phyloP scores from a whole-genome alignment of 2,797 vertebrate genomes.

The Acipenser oxyrinchus region DNA sequence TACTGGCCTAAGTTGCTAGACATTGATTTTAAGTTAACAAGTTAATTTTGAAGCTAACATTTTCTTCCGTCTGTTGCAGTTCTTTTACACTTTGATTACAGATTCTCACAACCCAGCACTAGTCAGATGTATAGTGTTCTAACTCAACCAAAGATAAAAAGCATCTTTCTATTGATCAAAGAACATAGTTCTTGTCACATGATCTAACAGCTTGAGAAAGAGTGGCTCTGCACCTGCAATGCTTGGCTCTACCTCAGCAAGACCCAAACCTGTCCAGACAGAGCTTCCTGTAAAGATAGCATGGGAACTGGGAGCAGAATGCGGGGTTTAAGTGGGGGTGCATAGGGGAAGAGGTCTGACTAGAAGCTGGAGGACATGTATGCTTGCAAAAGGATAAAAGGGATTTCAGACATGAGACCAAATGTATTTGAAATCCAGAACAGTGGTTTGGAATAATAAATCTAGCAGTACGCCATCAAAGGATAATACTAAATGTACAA shows the following conservation, averaged over 20 bases:
- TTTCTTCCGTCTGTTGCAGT: background rate
- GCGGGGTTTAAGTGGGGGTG: background rate
- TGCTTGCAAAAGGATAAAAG: background rate
- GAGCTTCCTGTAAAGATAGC: background rate
- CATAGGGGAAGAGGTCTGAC: background rate
- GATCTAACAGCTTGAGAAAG: background rate
- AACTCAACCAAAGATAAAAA: background rate
- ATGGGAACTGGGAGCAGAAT: constrained; percentile 1
- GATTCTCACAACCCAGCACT: background rate
- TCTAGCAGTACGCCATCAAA: background rate
- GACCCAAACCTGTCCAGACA: background rate
- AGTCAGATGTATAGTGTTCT: background rate
- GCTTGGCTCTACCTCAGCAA: background rate
- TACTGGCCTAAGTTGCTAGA: background rate
- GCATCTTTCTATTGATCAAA: background rate
- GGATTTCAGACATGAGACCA: background rate
- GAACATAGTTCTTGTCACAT: background rate
- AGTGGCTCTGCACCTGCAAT: background rate
- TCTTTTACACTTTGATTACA: background rate
- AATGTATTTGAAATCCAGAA: background rate
- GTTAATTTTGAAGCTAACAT: no score
- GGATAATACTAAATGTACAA: no score
- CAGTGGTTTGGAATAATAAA: background rate
- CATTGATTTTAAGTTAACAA: background rate
- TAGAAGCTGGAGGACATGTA: background rate